phyloP scores from a whole-genome alignment of 2,797 vertebrate species.

The Rhincodon typus region DNA sequence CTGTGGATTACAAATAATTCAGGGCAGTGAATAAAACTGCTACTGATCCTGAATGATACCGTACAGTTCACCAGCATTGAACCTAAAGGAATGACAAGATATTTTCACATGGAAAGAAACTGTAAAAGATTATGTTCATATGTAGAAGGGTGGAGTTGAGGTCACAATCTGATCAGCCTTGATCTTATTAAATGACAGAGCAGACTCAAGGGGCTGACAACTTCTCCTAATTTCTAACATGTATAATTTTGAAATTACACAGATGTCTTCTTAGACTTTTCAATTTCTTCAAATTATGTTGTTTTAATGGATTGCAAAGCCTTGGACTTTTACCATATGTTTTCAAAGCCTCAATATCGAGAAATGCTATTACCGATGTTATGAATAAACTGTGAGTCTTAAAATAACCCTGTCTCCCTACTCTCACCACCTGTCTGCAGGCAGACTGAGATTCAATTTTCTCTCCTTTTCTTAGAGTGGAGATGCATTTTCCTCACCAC shows the following conservation, averaged over 20 bases:
- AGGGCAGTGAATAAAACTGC: not conserved
- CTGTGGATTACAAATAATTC: not conserved
- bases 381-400: not conserved
- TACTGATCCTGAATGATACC: not conserved
- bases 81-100: not conserved
- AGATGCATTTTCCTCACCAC: too few relatives aligned
- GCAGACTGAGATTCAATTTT: too few relatives aligned
- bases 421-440: too few relatives aligned
- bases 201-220: too few relatives aligned
- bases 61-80: not conserved
- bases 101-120: not conserved
- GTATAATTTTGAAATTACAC: too few relatives aligned
- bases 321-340: not conserved
- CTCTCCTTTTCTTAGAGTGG: too few relatives aligned
- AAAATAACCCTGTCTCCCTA: too few relatives aligned
- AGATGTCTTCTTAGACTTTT: not conserved
- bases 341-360: not conserved
- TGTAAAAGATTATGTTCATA: not conserved
- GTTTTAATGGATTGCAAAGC: not conserved
- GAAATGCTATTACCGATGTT: not conserved
- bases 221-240: too few relatives aligned
- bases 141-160: too few relatives aligned
- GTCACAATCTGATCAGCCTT: too few relatives aligned
- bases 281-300: not conserved
- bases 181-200: too few relatives aligned